Conservation (phyloP, 2,888 invertebrate species). For the Omphaloscelis lunosa region DNA sequence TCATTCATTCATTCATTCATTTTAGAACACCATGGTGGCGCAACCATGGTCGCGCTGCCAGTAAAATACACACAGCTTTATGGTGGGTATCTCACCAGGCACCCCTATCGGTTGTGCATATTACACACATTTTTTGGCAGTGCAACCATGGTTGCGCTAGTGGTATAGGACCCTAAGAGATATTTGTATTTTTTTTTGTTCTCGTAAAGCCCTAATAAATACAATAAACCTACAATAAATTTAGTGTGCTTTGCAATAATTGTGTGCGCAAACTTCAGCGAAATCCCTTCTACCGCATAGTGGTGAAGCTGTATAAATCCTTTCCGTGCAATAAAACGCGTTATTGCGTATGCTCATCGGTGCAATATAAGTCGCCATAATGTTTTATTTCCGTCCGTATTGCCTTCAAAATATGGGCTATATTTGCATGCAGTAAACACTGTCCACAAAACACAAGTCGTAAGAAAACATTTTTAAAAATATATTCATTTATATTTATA, state of each 20-base stretch:
- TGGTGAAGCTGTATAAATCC: slow-evolving; percentile 42
- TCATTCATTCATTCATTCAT: too few relatives aligned
- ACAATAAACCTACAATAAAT: slow-evolving; percentile 8
- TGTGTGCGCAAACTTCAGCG: slow-evolving; percentile 35
- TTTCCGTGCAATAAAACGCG: slow-evolving; percentile 53
- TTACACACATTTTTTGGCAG: neutral
- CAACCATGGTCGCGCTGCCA: neutral
- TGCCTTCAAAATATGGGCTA: slow-evolving; percentile 35
- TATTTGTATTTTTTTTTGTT: slow-evolving; percentile 21
- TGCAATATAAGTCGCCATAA: slow-evolving; percentile 42
- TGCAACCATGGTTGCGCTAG: neutral
- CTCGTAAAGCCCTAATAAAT: slow-evolving; percentile 13
- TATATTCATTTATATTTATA: slow-evolving; percentile 32
- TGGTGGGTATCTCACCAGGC: too few relatives aligned
- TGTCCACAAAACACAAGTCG: slow-evolving; percentile 59
- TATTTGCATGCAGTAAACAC: slow-evolving; percentile 57
- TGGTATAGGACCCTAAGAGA: neutral
- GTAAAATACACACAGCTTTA: neutral
- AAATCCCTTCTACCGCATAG: slow-evolving; percentile 23
- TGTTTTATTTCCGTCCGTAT: slow-evolving; percentile 45
- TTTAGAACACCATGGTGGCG: too few relatives aligned
- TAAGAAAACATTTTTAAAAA: slow-evolving; percentile 53
- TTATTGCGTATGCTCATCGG: slow-evolving; percentile 51
- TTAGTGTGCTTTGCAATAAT: slow-evolving; percentile 28
- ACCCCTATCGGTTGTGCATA: neutral